These are phyloP conservation scores for Xenentodon cancila DNA, from an alignment of 2,797 vertebrate genomes.

Conservation along the genomic window DNA sequence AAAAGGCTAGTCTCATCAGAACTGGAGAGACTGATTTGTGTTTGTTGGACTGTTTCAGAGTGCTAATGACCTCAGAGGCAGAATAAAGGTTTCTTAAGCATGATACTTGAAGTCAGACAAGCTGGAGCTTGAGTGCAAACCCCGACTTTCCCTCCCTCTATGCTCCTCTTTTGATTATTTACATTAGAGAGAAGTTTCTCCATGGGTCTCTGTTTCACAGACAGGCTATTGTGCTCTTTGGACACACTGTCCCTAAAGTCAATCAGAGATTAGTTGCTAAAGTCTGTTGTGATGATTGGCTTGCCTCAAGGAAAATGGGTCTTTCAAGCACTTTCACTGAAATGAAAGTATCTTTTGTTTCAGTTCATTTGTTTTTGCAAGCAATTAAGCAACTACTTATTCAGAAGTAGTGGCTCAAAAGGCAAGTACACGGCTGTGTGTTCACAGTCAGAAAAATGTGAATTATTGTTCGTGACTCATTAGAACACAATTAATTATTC, in stretches of 20 bases:
- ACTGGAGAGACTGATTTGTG: too few species aligned
- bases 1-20: too few species aligned
- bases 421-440: constrained; percentile 46
- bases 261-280: constrained; percentile 46
- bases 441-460: constrained; percentile 16
- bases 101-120: constrained; percentile 11
- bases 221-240: constrained; percentile 45
- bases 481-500: constrained; percentile 10
- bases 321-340: constrained; percentile 41
- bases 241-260: constrained; percentile 43
- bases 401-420: constrained; percentile 32
- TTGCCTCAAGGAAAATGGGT: constrained; percentile 41
- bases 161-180: constrained; percentile 32
- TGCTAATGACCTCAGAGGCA: too few species aligned
- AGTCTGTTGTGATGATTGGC: constrained; percentile 42
- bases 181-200: constrained; percentile 22
- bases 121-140: not conserved
- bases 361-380: constrained; percentile 52
- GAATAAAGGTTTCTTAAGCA: not conserved
- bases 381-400: constrained; percentile 42
- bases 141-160: not conserved
- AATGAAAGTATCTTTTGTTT: constrained; percentile 58
- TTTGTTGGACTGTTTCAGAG: too few species aligned
- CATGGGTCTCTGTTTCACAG: constrained; percentile 37
- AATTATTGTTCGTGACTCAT: constrained; percentile 43